Conservation (phyloP, 2,888 invertebrate species). For the Cantharis flavilabris region DNA sequence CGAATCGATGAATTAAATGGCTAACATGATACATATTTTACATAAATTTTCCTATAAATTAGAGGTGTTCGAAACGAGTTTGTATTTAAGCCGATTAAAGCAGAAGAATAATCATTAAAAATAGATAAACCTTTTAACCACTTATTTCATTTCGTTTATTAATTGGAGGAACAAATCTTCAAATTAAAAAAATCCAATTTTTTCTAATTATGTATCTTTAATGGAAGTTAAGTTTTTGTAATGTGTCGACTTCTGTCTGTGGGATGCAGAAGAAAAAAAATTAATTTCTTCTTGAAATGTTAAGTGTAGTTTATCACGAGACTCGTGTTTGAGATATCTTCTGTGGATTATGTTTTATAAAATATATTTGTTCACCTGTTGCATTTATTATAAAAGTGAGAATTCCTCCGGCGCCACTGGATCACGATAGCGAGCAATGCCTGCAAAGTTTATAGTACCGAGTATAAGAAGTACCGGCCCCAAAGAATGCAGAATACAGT, state of each 20-base stretch:
- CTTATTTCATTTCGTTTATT: not conserved
- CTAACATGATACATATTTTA: slow-evolving; percentile 2
- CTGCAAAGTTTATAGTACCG: slow-evolving; percentile 44
- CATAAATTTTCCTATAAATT: slow-evolving; percentile 4
- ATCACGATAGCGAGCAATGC: slow-evolving; percentile 44
- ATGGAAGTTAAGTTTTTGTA: not conserved
- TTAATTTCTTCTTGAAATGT: not conserved
- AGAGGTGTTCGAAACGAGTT: slow-evolving; percentile 2
- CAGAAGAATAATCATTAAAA: not conserved
- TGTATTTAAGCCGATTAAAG: slow-evolving; percentile 1
- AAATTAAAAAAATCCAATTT: not conserved
- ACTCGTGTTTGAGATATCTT: not conserved
- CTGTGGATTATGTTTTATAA: not conserved
- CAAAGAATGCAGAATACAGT: slow-evolving; percentile 48
- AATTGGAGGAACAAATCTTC: not conserved
- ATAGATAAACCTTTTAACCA: slow-evolving; percentile 2
- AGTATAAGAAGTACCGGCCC: slow-evolving; percentile 42
- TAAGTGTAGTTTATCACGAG: not conserved
- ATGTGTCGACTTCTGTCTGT: not conserved
- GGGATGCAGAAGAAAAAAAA: not conserved
- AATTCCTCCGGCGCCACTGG: slow-evolving; percentile 45
- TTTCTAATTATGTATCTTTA: not conserved
- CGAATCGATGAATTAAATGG: not conserved
- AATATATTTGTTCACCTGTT: slow-evolving; percentile 8
- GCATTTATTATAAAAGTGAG: slow-evolving; percentile 42